These are phyloP conservation scores for Euura lappo DNA, from an alignment of 1,140 invertebrate species.

Conservation along the genomic window DNA sequence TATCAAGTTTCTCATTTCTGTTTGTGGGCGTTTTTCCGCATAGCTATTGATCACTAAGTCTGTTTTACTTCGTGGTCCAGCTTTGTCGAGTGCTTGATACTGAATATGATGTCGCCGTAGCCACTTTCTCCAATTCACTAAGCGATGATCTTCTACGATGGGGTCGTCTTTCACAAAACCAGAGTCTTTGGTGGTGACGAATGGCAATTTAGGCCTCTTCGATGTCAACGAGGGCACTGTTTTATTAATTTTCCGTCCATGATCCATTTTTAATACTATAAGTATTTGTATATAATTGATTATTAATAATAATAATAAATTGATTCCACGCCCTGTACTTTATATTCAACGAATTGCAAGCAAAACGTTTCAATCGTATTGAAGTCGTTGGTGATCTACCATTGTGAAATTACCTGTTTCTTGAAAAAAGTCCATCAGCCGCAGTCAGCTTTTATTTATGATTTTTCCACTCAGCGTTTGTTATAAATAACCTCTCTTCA, in stretches of 20 bases:
- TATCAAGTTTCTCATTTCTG: slow-evolving; percentile 40
- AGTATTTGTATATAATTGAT: no score
- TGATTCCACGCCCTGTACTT: no score
- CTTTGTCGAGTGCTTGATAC: slow-evolving; percentile 15
- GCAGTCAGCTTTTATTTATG: no score
- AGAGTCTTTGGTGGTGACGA: not conserved
- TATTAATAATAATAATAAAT: no score
- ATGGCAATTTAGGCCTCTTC: not conserved
- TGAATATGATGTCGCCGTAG: slow-evolving; percentile 27
- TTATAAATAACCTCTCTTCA: no score
- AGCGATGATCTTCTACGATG: slow-evolving; percentile 35
- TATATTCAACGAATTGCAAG: no score
- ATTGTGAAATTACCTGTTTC: no score
- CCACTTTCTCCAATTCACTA: slow-evolving; percentile 47
- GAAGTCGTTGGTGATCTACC: no score
- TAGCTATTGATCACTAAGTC: slow-evolving; percentile 47
- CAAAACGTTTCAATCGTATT: no score
- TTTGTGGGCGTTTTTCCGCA: slow-evolving; percentile 33
- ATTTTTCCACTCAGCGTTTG: no score
- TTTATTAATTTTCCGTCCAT: slow-evolving; percentile 37
- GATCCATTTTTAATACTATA: slow-evolving; percentile 31
- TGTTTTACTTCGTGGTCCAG: slow-evolving; percentile 41
- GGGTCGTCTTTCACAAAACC: not conserved
- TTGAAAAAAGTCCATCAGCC: no score
- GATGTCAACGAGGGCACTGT: slow-evolving; percentile 10